Percentiles rank a stretch among this genome's conserved stretches.
phyloP scores from a whole-genome alignment of 1,140 invertebrate species.

The Pinna nobilis region DNA sequence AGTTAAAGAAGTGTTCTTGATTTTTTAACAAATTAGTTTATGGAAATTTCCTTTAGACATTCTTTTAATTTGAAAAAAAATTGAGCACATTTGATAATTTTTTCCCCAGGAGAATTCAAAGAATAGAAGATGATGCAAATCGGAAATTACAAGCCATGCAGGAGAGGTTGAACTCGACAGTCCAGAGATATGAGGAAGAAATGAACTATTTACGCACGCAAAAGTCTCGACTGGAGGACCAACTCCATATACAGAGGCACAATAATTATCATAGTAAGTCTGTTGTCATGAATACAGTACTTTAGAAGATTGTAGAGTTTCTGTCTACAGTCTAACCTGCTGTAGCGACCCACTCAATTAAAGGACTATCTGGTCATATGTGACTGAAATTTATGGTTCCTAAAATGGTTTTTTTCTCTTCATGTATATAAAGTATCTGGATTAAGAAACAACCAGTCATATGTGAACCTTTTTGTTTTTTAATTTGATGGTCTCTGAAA shows the following conservation, averaged over 20 bases:
- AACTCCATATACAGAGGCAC: conserved; percentile 28
- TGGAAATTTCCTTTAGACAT: neutral
- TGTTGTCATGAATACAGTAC: conserved; percentile 4
- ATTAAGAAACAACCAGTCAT: no score
- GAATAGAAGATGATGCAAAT: conserved; percentile 31
- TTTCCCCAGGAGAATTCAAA: conserved; percentile 18
- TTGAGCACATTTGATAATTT: conserved; percentile 1
- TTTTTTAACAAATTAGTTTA: no score
- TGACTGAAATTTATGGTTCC: no score
- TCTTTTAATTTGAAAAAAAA: no score
- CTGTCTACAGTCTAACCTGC: no score
- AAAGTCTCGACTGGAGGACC: conserved; percentile 41
- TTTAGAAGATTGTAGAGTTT: no score
- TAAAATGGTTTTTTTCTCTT: no score
- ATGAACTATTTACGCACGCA: conserved; percentile 44
- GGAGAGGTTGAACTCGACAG: conserved; percentile 34
- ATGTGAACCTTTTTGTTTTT: no score
- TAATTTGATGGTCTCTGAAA: no score
- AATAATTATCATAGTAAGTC: neutral
- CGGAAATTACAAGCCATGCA: conserved; percentile 23
- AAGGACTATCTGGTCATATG: no score
- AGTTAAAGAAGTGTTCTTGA: neutral
- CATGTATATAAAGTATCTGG: no score
- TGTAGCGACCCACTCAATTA: no score
- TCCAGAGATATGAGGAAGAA: conserved; percentile 48